Base-by-base conservation (phyloP, 2,888 invertebrate genomes). In the Megamerina dolium region DNA sequence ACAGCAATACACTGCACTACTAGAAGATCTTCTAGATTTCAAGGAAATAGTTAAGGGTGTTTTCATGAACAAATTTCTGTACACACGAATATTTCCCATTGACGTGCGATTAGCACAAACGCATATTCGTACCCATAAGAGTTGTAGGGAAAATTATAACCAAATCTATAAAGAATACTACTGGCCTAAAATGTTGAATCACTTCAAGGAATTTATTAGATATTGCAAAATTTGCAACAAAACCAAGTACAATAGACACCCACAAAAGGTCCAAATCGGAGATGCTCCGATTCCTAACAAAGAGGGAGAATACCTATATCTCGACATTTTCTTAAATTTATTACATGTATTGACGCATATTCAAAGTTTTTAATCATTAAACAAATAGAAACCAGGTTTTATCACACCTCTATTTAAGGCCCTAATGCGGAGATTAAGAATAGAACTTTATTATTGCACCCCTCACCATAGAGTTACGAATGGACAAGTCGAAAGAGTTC, bases 341-440 rank as follows among this genome's bases (percentile, higher is more conserved):
- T 48, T 13, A 33, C 43, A 1, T 37, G 38, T 23, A 44, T 47
- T 19, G 41, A 47, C 27, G 37, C 47, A 13, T 46, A 46, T 34
- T 46, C 38, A 10, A n/a, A n/a, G n/a, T n/a, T n/a, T n/a, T n/a
- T n/a, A n/a, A n/a, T n/a, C n/a, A n/a, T n/a, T n/a, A n/a, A 49
- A 41, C 5, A 46, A 52, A 20, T 47, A 51, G 13, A 43, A 49
- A 41, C 41, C 48, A 23, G 46, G 46, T n/a, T 43, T 52, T n/a
- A 30, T 13, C 2, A 42, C 46, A 6, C 13, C 34, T 12, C 42
- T 41, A 32, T 45, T 41, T 37, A 43, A 37, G 29, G 30, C 37
- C 16, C 10, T 37, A 16, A 39, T 44, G 39, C 33, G 39, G n/a
- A n/a, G n/a, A n/a, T n/a, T n/a, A n/a, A n/a, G n/a, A n/a, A n/a